Conservation (phyloP, 2,888 invertebrate genomes). For the Macropis europaea region DNA sequence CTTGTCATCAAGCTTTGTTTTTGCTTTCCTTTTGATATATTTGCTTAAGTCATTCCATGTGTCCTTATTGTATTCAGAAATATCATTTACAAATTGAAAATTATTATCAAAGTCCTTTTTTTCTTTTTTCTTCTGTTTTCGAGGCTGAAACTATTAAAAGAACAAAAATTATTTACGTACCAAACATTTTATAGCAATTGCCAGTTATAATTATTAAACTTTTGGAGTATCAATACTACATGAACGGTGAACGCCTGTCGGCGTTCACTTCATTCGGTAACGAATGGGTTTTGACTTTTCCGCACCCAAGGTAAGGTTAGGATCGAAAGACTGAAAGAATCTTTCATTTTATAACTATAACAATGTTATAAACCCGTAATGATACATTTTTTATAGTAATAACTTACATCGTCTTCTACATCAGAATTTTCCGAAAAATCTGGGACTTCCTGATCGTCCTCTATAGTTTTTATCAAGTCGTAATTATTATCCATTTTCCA, state of each 20-base stretch:
- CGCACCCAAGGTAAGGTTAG: too few relatives aligned
- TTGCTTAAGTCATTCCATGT: slow-evolving; percentile 90
- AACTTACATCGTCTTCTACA: slow-evolving; percentile 87
- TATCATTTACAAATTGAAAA: slow-evolving; percentile 90
- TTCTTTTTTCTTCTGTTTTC: slow-evolving; percentile 87
- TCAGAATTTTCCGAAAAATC: slow-evolving; percentile 91
- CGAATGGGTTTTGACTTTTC: too few relatives aligned
- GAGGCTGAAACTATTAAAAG: slow-evolving; percentile 88
- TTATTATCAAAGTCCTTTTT: slow-evolving; percentile 89
- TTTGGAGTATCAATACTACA: too few relatives aligned
- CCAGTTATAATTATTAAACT: too few relatives aligned
- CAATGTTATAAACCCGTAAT: neutral
- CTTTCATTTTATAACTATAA: neutral
- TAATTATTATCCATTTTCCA: slow-evolving; percentile 68
- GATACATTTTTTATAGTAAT: neutral
- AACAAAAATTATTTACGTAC: slow-evolving; percentile 16
- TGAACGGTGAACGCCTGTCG: too few relatives aligned
- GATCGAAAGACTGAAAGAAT: too few relatives aligned
- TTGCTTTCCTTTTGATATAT: slow-evolving; percentile 89
- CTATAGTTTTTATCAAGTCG: slow-evolving; percentile 90
- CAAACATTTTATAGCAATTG: neutral
- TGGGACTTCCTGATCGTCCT: slow-evolving; percentile 90
- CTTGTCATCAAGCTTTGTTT: slow-evolving; percentile 91
- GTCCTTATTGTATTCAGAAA: slow-evolving; percentile 90
- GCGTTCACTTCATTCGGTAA: too few relatives aligned